Conservation (phyloP, 2,888 invertebrate genomes). For the Ecliptopera silaceata region DNA sequence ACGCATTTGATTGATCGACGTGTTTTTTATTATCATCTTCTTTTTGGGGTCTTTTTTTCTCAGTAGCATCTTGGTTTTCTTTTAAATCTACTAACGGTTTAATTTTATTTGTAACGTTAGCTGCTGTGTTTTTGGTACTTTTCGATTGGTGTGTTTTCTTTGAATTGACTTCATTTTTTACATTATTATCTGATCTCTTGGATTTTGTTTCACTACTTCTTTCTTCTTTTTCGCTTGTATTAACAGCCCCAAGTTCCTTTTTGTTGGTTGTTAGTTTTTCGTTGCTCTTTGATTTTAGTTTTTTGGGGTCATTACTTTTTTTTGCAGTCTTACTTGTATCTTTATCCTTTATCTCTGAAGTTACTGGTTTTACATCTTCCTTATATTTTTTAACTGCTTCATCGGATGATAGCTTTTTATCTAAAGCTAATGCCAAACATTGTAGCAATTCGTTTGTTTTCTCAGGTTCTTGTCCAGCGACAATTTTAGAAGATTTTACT, state of each 20-base stretch:
- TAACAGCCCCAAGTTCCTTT: conserved; percentile 43
- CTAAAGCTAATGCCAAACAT: conserved; percentile 89
- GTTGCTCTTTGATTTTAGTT: conserved; percentile 54
- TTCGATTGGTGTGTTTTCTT: conserved; percentile 49
- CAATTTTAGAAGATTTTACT: conserved; percentile 94
- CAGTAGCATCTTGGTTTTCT: conserved; percentile 5
- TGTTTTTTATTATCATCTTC: conserved; percentile 7
- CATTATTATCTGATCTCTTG: conserved; percentile 51
- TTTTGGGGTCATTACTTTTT: conserved; percentile 51
- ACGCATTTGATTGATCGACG: background rate
- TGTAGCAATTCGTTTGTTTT: conserved; percentile 97
- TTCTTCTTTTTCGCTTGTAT: conserved; percentile 51
- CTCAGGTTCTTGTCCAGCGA: conserved; percentile 97
- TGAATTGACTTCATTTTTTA: conserved; percentile 50
- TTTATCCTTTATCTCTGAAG: conserved; percentile 44
- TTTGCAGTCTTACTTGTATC: conserved; percentile 51
- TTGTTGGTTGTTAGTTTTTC: conserved; percentile 56
- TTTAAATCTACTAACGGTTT: conserved; percentile 8
- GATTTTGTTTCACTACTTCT: conserved; percentile 49
- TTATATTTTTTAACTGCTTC: conserved; percentile 82
- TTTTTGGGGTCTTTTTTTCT: conserved; percentile 7
- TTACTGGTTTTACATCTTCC: conserved; percentile 47
- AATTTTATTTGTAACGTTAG: background rate
- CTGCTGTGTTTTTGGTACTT: conserved; percentile 17
- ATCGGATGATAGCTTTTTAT: conserved; percentile 86